A percentile compares a stretch with the other conserved stretches of the same genome.
These are phyloP conservation scores for Megalurothrips usitatus DNA, from an alignment of 2,888 invertebrate species.

Conservation along the genomic window DNA sequence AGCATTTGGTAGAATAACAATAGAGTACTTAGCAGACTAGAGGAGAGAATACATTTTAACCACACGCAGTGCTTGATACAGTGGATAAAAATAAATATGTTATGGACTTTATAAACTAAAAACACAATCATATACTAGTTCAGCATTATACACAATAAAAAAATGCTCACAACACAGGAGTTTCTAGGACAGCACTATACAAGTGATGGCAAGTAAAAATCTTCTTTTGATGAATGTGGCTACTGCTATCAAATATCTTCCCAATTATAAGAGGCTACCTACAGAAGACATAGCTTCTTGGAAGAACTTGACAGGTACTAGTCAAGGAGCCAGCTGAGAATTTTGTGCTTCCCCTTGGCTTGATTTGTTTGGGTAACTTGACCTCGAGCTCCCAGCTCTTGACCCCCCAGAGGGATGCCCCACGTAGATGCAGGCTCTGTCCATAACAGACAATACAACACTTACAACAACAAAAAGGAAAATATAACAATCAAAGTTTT, in stretches of 20 bases:
- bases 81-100: neutral
- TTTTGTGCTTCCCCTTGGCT: slow-evolving; percentile 11
- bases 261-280: neutral
- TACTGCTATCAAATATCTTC: no score
- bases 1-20: no score
- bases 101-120: neutral
- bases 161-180: no score
- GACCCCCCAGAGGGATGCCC: neutral
- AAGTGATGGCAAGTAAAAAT: neutral
- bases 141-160: neutral
- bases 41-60: no score
- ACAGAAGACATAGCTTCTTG: neutral
- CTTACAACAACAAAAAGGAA: neutral
- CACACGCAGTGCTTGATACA: no score
- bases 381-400: slow-evolving; percentile 4
- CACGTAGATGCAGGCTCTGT: slow-evolving; percentile 18
- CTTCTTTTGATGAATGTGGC: no score
- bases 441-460: slow-evolving; percentile 23
- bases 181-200: neutral
- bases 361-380: neutral
- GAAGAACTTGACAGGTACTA: neutral
- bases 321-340: slow-evolving; percentile 10
- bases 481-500: neutral
- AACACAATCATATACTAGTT: neutral
- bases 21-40: no score